phyloP scores from a whole-genome alignment of 1,140 invertebrate genomes.

The Homalodisca vitripennis region DNA sequence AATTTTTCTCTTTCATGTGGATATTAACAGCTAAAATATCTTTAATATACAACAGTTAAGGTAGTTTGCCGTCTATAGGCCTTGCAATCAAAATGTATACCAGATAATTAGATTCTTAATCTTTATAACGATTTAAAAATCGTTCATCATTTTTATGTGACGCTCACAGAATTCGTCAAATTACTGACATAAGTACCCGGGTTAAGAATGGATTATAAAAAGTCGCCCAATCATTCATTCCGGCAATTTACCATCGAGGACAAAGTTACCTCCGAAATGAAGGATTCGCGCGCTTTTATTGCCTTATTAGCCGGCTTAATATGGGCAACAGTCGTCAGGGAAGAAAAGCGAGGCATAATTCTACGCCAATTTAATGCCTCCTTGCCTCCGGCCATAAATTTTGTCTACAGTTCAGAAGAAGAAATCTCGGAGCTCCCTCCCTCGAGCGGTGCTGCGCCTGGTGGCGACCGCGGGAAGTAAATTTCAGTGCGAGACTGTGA shows the following conservation, averaged over 20 bases:
- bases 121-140: background rate
- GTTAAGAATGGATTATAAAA: background rate
- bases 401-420: conserved; percentile 10
- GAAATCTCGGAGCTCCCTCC: background rate
- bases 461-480: background rate
- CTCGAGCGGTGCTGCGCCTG: background rate
- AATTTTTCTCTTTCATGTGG: too few relatives aligned
- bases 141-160: conserved; percentile 3
- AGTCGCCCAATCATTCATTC: background rate
- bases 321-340: conserved; percentile 20
- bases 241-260: conserved; percentile 6
- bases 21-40: too few relatives aligned
- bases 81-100: too few relatives aligned
- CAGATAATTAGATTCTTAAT: too few relatives aligned
- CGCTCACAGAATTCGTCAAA: background rate
- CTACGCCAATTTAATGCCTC: conserved; percentile 24
- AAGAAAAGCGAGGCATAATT: conserved; percentile 26
- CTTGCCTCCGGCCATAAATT: conserved; percentile 23
- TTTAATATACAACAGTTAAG: too few relatives aligned
- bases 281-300: conserved; percentile 6
- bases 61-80: too few relatives aligned
- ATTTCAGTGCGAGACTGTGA: background rate
- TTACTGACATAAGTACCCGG: background rate
- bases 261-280: conserved; percentile 17
- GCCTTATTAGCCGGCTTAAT: conserved; percentile 25